Evolutionary conservation across 2,113 vertebrate species (phyloP).

Genomic region (Dascyllus trimaculatus): DNA sequence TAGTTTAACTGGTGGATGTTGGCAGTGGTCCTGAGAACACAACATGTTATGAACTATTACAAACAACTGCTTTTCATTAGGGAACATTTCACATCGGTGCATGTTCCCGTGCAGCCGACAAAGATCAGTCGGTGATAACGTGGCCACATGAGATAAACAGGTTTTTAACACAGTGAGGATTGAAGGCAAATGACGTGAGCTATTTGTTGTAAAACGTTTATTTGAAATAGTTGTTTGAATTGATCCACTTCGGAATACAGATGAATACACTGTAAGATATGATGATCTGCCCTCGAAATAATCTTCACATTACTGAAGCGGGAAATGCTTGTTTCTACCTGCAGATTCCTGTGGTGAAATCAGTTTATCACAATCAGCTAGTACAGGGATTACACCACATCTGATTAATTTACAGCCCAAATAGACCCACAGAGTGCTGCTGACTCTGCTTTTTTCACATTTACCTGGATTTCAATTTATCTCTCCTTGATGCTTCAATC

Average conservation of each 20-base stretch:
- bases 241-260: constrained; percentile 26
- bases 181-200: constrained; percentile 19
- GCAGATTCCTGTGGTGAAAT: constrained; percentile 25
- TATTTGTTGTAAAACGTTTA: constrained; percentile 44
- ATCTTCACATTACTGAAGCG: constrained; percentile 53
- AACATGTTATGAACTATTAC: constrained; percentile 46
- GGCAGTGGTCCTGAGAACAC: constrained; percentile 46
- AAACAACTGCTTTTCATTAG: constrained; percentile 55
- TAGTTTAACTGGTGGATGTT: constrained; percentile 64
- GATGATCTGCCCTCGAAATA: not conserved
- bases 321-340: constrained; percentile 26
- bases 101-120: constrained; percentile 7
- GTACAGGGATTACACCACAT: constrained; percentile 8
- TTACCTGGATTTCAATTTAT: constrained; percentile 54
- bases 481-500: constrained; percentile 56
- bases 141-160: not conserved
- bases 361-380: constrained; percentile 11
- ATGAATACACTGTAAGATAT: constrained; percentile 1
- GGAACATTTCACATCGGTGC: constrained; percentile 3
- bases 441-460: constrained; percentile 34
- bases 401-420: constrained; percentile 33
- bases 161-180: not conserved
- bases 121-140: not conserved
- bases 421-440: constrained; percentile 1
- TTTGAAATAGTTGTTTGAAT: constrained; percentile 21